Base-by-base conservation (phyloP, 2,797 vertebrate genomes). In the Bryconaethiops microstoma region DNA sequence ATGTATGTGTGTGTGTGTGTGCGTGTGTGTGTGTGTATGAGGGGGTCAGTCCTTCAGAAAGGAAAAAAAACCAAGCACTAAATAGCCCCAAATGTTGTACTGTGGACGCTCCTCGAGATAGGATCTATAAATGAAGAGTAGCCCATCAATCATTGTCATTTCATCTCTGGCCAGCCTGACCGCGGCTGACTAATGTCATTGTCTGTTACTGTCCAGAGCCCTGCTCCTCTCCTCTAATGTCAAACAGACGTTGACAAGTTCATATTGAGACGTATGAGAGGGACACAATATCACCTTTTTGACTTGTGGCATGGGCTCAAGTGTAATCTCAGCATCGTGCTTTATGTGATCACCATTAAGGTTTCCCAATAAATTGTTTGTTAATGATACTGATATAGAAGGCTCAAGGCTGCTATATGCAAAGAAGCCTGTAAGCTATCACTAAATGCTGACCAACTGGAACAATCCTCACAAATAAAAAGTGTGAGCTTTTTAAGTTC, bases 81-180 rank as follows among this genome's bases (percentile, higher is more conserved):
- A 83, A 87, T 89, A 88, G 88, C 84, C 77, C 88, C 62, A 2
- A 88, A 92, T 90, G 90, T 85, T 87, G 90, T 87, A 81, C 86
- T 40, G 0, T 87, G 89, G 90, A 89, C 90, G 93, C 92, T 94
- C 92, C 90, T 88, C 91, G 92, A 93, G 70, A 92, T 75, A 89
- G 91, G 94, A 94, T 96, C 95, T 94, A 92, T 96, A 95, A 96
- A 95, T 95, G 96, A 96, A 94, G 94, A 96, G 94, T 95, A 94
- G 95, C 95, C 95, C 79, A 95, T 98, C 96, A 97, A 94, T 98
- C 97, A 97, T 95, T 96, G 96, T 97, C 96, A 97, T 94, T 95
- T 92, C 91, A 93, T 90, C 94, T 94, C 94, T 94, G 95, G 92
- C 94, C 94, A 92, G 94, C 92, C 93, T 92, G 95, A 95, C 96